Conservation (phyloP, 2,888 invertebrate species). For the Chloroclystis v-ata region DNA sequence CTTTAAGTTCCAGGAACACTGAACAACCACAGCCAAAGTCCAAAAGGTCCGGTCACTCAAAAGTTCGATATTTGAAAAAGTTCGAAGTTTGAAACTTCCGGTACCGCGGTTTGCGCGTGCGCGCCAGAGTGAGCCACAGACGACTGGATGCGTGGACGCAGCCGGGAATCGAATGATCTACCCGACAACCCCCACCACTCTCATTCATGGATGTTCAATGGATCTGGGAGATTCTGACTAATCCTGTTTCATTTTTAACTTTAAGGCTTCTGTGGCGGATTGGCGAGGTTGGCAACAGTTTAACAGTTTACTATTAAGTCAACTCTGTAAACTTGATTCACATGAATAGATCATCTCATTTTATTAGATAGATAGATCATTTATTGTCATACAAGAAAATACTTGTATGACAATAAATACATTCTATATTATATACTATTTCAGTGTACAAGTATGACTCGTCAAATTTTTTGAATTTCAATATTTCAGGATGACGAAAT, state of each 20-base stretch:
- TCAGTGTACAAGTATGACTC: too few relatives aligned
- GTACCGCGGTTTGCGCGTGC: conserved; percentile 48
- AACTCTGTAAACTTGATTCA: too few relatives aligned
- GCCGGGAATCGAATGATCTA: conserved; percentile 42
- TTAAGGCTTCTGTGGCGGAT: conserved; percentile 8
- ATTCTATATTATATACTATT: too few relatives aligned
- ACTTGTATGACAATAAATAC: too few relatives aligned
- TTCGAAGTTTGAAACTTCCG: conserved; percentile 56
- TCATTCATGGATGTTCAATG: conserved; percentile 69
- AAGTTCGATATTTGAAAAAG: conserved; percentile 24
- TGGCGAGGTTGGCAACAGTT: too few relatives aligned
- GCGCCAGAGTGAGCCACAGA: conserved; percentile 45
- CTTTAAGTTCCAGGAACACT: conserved; percentile 38
- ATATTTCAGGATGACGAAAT: too few relatives aligned
- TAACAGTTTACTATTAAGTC: background rate
- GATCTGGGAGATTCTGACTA: conserved; percentile 19
- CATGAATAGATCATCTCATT: too few relatives aligned
- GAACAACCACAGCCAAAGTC: conserved; percentile 48
- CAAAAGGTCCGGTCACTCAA: conserved; percentile 34
- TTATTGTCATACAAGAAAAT: too few relatives aligned
- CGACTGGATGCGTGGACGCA: conserved; percentile 40
- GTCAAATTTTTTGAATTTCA: too few relatives aligned
- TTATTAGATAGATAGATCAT: too few relatives aligned
- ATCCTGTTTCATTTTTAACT: conserved; percentile 8
- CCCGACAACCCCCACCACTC: conserved; percentile 53